phyloP scores from a whole-genome alignment of 2,797 vertebrate species.

The Neosilurus mollespiculum region DNA sequence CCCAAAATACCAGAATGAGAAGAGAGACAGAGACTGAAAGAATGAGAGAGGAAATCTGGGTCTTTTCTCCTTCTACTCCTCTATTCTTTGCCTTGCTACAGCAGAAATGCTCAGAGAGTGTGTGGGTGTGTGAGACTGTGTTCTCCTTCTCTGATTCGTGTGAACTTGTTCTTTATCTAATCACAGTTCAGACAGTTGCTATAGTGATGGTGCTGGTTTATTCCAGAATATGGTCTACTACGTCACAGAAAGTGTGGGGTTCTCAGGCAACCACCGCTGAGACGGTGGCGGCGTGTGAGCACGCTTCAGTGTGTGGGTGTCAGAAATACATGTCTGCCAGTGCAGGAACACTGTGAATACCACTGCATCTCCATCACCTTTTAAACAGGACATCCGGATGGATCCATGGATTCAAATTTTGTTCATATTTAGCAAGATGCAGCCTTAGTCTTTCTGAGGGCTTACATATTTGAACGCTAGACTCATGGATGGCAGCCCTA shows the following conservation, averaged over 20 bases:
- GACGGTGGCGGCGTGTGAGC: constrained; percentile 10
- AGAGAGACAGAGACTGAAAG: neutral
- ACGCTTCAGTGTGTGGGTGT: constrained; percentile 51
- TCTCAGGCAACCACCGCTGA: constrained; percentile 40
- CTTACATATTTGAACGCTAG: neutral
- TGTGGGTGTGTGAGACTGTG: constrained; percentile 16
- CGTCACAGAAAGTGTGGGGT: constrained; percentile 50
- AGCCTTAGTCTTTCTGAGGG: neutral
- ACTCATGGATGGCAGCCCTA: neutral
- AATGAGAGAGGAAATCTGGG: neutral
- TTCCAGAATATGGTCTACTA: constrained; percentile 48
- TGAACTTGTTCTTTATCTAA: constrained; percentile 46
- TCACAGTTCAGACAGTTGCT: constrained; percentile 52
- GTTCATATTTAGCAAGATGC: neutral
- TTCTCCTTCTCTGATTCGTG: constrained; percentile 34
- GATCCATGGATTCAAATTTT: neutral
- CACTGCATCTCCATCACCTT: constrained; percentile 20
- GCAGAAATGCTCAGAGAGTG: neutral
- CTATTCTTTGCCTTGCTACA: constrained; percentile 18
- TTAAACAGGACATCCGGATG: neutral
- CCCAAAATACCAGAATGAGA: constrained; percentile 70
- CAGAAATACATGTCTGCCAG: constrained; percentile 48
- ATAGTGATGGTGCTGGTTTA: constrained; percentile 40
- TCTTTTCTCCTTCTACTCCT: constrained; percentile 22
- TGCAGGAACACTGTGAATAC: constrained; percentile 8